Conservation (phyloP, 2,113 vertebrate species). For the Heliornis fulica region DNA sequence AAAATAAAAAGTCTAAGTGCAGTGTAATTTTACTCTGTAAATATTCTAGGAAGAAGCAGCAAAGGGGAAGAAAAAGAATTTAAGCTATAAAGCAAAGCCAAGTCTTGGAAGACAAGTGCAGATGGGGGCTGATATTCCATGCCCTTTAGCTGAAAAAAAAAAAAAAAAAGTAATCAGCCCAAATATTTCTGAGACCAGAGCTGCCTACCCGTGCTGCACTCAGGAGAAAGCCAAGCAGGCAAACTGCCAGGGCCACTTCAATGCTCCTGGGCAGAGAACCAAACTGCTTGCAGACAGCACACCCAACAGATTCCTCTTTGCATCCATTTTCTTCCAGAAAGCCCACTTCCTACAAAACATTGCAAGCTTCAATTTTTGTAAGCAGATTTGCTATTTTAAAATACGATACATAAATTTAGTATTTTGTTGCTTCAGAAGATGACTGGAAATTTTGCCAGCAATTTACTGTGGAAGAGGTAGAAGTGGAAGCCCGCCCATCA, state of each 20-base stretch:
- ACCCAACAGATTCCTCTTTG: not conserved
- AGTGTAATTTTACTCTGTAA: not conserved
- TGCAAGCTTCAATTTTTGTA: not conserved
- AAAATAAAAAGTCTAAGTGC: not conserved
- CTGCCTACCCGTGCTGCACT: not conserved
- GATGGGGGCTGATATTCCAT: not conserved
- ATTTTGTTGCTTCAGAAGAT: not conserved
- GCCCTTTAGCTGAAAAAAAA: not conserved
- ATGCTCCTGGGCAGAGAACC: not conserved
- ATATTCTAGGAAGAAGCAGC: not conserved
- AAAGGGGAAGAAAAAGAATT: not conserved
- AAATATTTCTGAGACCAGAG: not conserved
- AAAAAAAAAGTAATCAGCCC: not conserved
- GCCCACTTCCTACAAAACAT: not conserved
- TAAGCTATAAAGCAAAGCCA: not conserved
- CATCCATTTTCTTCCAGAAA: not conserved
- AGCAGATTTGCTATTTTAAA: not conserved
- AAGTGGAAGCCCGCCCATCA: not conserved
- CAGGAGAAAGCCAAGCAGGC: not conserved
- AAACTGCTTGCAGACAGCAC: not conserved
- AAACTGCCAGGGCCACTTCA: not conserved
- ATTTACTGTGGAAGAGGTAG: not conserved
- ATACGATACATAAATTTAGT: not conserved
- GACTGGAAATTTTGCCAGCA: not conserved
- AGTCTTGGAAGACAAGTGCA: not conserved